Evolutionary conservation across 2,113 vertebrate species (phyloP).

Genomic region (Chaenocephalus aceratus): DNA sequence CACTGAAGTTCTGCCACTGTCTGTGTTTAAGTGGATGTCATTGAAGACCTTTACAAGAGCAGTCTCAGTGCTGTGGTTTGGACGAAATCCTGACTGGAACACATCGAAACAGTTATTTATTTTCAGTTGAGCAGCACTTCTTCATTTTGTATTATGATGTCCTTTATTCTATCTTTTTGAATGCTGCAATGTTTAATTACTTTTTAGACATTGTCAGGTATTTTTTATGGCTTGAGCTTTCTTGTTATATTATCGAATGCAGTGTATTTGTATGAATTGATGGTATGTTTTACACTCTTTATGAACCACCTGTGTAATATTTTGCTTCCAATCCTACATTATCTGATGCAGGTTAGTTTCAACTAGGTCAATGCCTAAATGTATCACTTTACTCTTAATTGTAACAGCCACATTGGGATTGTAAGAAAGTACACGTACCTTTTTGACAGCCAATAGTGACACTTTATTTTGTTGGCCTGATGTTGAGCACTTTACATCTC

Average conservation of each 20-base stretch:
- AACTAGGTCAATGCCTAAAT: neutral
- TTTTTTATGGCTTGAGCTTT: neutral
- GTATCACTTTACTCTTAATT: neutral
- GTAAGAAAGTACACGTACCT: neutral
- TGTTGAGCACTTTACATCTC: neutral
- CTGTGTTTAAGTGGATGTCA: too few relatives aligned
- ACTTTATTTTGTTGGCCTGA: slow-evolving; percentile 3
- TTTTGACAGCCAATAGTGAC: neutral
- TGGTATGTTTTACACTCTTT: neutral
- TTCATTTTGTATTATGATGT: neutral
- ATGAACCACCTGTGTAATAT: neutral
- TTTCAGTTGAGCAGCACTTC: neutral
- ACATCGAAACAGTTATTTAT: too few relatives aligned
- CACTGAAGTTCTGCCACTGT: too few relatives aligned
- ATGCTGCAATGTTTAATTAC: neutral
- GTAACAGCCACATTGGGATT: neutral
- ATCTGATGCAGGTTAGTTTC: neutral
- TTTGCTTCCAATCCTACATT: neutral
- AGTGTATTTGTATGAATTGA: neutral
- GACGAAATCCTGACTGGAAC: too few relatives aligned
- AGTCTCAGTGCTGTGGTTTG: too few relatives aligned
- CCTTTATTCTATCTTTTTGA: neutral
- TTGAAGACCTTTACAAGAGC: too few relatives aligned
- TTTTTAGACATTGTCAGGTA: neutral
- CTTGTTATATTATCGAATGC: neutral